These are phyloP conservation scores for Diabrotica undecimpunctata DNA, from an alignment of 1,140 invertebrate genomes.

Conservation along the genomic window DNA sequence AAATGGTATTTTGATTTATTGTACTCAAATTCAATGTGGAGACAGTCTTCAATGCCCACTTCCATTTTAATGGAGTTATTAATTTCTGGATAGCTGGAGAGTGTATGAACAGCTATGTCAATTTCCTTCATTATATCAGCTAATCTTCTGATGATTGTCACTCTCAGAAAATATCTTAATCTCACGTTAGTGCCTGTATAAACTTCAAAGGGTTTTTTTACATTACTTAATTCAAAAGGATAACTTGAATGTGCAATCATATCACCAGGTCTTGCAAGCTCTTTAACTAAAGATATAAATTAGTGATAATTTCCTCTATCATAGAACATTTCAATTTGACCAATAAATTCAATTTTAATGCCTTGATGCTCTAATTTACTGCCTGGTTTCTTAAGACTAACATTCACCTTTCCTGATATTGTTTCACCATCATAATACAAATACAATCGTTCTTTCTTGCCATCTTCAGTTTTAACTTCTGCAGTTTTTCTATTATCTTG, in stretches of 20 bases:
- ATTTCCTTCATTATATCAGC: slow-evolving; percentile 96
- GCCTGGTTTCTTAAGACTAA: slow-evolving; percentile 91
- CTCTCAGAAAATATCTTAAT: slow-evolving; percentile 86
- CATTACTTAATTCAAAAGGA: slow-evolving; percentile 95
- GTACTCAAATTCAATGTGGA: slow-evolving; percentile 99
- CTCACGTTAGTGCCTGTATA: slow-evolving; percentile 65
- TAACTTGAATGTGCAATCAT: slow-evolving; percentile 91
- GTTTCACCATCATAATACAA: slow-evolving; percentile 99
- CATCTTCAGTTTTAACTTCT: slow-evolving; percentile 96
- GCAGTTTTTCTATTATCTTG: slow-evolving; percentile 88
- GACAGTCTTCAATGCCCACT: slow-evolving; percentile 95
- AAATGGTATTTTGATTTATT: slow-evolving; percentile 98
- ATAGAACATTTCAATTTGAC: slow-evolving; percentile 98
- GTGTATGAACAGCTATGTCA: slow-evolving; percentile 95
- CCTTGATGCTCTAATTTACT: slow-evolving; percentile 98
- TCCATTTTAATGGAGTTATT: slow-evolving; percentile 98
- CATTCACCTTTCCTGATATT: slow-evolving; percentile 94
- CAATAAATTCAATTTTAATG: slow-evolving; percentile 99
- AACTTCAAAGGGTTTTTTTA: slow-evolving; percentile 98
- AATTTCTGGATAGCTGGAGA: slow-evolving; percentile 97
- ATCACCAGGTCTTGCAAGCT: slow-evolving; percentile 93
- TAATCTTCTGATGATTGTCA: slow-evolving; percentile 89
- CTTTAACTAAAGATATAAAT: slow-evolving; percentile 94
- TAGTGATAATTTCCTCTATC: slow-evolving; percentile 98
- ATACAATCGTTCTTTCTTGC: slow-evolving; percentile 91